These are phyloP conservation scores for Koerneria pararmatus DNA, from an alignment of 2,888 invertebrate species.

Conservation along the genomic window DNA sequence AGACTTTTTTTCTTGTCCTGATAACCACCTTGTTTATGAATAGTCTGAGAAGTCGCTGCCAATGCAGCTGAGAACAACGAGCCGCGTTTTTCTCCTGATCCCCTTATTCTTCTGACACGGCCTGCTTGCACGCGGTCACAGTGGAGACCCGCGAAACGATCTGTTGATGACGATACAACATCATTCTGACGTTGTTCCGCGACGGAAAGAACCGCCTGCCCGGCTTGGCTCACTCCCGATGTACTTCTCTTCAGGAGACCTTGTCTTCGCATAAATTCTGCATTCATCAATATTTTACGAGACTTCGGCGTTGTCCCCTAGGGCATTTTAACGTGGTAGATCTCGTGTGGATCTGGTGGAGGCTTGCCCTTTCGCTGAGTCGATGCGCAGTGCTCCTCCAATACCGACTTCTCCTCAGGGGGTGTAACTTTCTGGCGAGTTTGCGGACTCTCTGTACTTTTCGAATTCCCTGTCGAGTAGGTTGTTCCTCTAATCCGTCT, in stretches of 20 bases:
- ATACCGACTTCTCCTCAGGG: no score
- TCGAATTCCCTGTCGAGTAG: constrained; percentile 18
- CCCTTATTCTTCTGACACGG: no score
- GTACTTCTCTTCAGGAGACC: constrained; percentile 43
- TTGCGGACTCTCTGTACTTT: no score
- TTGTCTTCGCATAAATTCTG: constrained; percentile 33
- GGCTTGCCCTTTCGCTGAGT: constrained; percentile 19
- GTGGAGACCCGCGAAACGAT: no score
- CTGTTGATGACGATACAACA: no score
- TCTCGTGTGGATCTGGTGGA: constrained; percentile 38
- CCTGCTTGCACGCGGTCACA: no score
- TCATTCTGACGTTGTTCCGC: constrained; percentile 22
- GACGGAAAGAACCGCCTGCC: constrained; percentile 29
- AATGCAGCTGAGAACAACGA: no score
- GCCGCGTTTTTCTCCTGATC: no score
- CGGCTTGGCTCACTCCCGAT: constrained; percentile 45
- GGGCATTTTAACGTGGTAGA: constrained; percentile 54
- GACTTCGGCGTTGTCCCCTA: constrained; percentile 43
- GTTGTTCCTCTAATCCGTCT: constrained; percentile 26
- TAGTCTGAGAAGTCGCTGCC: no score
- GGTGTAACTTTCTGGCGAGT: no score
- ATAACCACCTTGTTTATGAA: not conserved
- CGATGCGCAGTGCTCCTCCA: constrained; percentile 18
- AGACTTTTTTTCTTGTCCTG: no score
- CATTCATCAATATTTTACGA: constrained; percentile 39